Evolutionary conservation across 2,113 vertebrate genomes (phyloP), one percentile per base, ranked within the genome.

Genomic region (Sturnira hondurensis): DNA sequence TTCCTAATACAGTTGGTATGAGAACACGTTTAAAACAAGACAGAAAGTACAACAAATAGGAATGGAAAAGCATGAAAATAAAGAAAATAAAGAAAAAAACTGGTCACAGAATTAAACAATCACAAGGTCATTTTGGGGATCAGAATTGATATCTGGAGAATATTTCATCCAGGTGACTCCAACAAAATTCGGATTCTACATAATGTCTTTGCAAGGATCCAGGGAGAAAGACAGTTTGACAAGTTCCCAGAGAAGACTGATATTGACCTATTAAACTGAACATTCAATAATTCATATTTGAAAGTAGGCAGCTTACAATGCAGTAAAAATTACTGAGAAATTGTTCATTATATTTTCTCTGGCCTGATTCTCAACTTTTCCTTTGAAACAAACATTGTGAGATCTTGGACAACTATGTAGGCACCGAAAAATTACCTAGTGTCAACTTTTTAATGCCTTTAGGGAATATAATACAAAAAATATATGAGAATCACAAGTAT

Each of bases 231-330:
- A 86, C 1, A 91, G 17, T 83, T 68, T 77, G 31, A 22, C 26
- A 93, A 91, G 17, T 78, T 93, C 68, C 50, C 28, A 65, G 63
- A 94, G 70, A 91, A 87, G 36, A 76, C 70, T 91, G 22, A 91
- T 11, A 56, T 0, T 61, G 82, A 81, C 12, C 14, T 50, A 88
- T 15, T 68, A 68, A 76, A 84, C 7, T 47, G 63, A 93, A 83
- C 61, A 88, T 58, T 80, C 78, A 95, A 89, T 77, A 67, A 94
- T 68, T 93, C 31, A 68, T 70, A 26, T 63, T 63, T 87, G 16
- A 33, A 87, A 93, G 52, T 77, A 68, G 26, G 22, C 45, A 86
- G 47, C 45, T 91, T 93, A 71, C 20, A 28, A 45, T 77, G 54
- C 61, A 87, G 33, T 61, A 88, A 88, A 94, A 87, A 91, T 91